phyloP scores from a whole-genome alignment of 2,797 vertebrate species.

The Lutjanus campechanus region DNA sequence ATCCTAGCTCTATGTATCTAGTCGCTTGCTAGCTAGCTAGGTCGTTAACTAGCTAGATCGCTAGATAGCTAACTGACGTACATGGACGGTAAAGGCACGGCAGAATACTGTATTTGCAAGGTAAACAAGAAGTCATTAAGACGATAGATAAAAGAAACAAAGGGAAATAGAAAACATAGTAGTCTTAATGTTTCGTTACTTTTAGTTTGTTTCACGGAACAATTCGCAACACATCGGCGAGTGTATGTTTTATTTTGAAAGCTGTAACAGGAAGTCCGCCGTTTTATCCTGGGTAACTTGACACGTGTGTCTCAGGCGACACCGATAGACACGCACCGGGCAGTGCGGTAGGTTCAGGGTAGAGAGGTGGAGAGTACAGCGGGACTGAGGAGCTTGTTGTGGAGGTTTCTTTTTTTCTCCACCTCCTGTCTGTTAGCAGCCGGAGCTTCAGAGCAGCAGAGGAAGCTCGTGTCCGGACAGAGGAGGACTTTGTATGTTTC shows the following conservation, averaged over 20 bases:
- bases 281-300: not conserved
- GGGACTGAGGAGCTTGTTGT: slow-evolving; percentile 32
- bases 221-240: not conserved
- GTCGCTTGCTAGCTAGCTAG: no score
- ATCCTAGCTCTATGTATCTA: no score
- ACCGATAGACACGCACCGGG: slow-evolving; percentile 37
- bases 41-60: not conserved
- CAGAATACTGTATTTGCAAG: not conserved
- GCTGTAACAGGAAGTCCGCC: fast-evolving
- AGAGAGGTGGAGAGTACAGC: slow-evolving; percentile 34
- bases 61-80: not conserved
- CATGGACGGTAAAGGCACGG: not conserved
- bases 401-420: not conserved
- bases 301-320: slow-evolving; percentile 20
- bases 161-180: not conserved
- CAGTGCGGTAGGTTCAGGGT: slow-evolving; percentile 61
- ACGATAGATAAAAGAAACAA: not conserved
- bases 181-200: not conserved
- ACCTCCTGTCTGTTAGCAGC: slow-evolving; percentile 26
- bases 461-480: slow-evolving; percentile 3
- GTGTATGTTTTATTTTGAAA: slow-evolving; percentile 63
- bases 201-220: not conserved
- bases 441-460: slow-evolving; percentile 6
- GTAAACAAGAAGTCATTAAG: not conserved
- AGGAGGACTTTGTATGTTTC: slow-evolving; percentile 45